Conservation (phyloP, 1,140 invertebrate genomes). For the Calliphora vicina region DNA sequence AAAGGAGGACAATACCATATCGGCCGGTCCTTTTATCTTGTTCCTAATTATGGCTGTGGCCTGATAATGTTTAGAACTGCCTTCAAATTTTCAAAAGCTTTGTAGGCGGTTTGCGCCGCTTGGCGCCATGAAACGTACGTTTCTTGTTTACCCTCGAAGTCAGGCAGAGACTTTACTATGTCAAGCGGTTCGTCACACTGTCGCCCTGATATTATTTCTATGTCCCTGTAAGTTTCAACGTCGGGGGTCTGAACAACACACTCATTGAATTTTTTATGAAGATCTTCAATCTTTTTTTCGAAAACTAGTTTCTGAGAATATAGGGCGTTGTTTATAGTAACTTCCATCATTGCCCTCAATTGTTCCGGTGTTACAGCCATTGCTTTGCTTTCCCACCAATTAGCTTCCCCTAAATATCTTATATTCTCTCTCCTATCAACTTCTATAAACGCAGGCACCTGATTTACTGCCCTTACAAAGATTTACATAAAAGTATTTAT, state of each 20-base stretch:
- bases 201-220: no score
- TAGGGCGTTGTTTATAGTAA: not conserved
- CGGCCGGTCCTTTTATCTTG: constrained; percentile 42
- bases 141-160: constrained; percentile 41
- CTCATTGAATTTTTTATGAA: not conserved
- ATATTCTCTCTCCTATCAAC: no score
- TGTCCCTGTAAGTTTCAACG: no score
- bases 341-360: not conserved
- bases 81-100: constrained; percentile 42
- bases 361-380: not conserved
- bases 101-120: constrained; percentile 42
- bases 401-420: no score
- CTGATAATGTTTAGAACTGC: constrained; percentile 43
- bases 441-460: not conserved
- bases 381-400: not conserved
- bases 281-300: not conserved
- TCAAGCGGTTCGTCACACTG: no score
- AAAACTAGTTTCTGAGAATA: not conserved
- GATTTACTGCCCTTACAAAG: not conserved
- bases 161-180: constrained; percentile 42
- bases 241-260: no score
- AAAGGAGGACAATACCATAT: constrained; percentile 56
- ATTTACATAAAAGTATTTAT: no score
- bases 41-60: constrained; percentile 41
- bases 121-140: constrained; percentile 44